Percentiles rank a stretch among this genome's conserved stretches.
These are phyloP conservation scores for Diadegma fenestrale DNA, from an alignment of 2,888 invertebrate species.

Conservation along the genomic window DNA sequence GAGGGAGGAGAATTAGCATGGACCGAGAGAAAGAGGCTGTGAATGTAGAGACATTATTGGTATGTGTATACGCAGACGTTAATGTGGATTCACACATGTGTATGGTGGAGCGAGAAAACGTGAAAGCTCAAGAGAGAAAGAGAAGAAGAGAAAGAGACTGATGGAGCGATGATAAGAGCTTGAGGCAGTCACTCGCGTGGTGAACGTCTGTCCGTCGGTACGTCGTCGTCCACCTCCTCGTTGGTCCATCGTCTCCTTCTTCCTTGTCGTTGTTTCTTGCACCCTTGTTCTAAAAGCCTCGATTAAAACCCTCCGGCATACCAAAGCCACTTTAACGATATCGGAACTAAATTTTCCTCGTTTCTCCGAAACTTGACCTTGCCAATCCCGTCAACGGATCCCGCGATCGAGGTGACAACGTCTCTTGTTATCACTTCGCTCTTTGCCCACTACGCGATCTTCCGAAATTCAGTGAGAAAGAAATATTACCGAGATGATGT, in stretches of 20 bases:
- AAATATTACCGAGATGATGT: slow-evolving; percentile 63
- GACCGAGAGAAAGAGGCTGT: slow-evolving; percentile 68
- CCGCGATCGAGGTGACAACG: slow-evolving; percentile 77
- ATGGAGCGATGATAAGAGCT: slow-evolving; percentile 82
- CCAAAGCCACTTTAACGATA: slow-evolving; percentile 20
- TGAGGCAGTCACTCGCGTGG: slow-evolving; percentile 78
- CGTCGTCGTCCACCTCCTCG: slow-evolving; percentile 65
- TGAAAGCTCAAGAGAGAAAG: slow-evolving; percentile 59
- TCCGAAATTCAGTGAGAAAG: slow-evolving; percentile 1
- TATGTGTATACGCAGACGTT: slow-evolving; percentile 13
- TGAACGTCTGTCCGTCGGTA: slow-evolving; percentile 75
- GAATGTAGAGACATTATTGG: slow-evolving; percentile 34
- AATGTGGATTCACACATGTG: slow-evolving; percentile 41
- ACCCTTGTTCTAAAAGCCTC: slow-evolving; percentile 14
- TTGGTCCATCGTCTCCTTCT: slow-evolving; percentile 61
- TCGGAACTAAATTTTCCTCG: slow-evolving; percentile 17
- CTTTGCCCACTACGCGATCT: slow-evolving; percentile 34
- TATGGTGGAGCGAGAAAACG: slow-evolving; percentile 41
- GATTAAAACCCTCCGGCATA: slow-evolving; percentile 27
- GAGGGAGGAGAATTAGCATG: slow-evolving; percentile 62
- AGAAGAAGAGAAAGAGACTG: slow-evolving; percentile 74
- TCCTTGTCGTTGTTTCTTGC: slow-evolving; percentile 38
- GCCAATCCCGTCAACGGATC: slow-evolving; percentile 77
- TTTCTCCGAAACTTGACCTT: slow-evolving; percentile 36
- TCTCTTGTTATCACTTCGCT: slow-evolving; percentile 76